Conservation (phyloP, 2,888 invertebrate genomes). For the Diaphora mendica region DNA sequence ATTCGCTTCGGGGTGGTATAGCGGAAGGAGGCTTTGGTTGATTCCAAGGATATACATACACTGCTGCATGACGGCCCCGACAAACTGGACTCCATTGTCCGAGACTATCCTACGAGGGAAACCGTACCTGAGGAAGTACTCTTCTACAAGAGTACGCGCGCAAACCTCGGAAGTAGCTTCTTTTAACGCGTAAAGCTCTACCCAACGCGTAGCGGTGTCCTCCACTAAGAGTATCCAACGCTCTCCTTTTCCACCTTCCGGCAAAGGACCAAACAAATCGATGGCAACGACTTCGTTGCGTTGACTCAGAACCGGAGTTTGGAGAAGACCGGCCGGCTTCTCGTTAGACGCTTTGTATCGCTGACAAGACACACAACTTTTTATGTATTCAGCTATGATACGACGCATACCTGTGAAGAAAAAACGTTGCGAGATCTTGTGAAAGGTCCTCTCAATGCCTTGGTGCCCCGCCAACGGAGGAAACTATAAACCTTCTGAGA, state of each 20-base stretch:
- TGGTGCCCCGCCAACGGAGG: conserved; percentile 17
- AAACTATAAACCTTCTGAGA: too few species aligned
- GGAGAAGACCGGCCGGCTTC: conserved; percentile 59
- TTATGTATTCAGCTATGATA: conserved; percentile 43
- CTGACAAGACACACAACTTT: conserved; percentile 53
- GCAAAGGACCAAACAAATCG: conserved; percentile 50
- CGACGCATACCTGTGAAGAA: conserved; percentile 53
- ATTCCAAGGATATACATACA: neutral
- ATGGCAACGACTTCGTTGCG: conserved; percentile 56
- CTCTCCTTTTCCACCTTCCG: neutral
- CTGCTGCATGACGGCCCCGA: neutral
- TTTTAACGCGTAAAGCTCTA: too few species aligned
- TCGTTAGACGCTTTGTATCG: conserved; percentile 55
- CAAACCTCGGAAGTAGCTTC: too few species aligned
- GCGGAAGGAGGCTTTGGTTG: neutral
- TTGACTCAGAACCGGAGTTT: conserved; percentile 40
- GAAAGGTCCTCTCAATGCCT: conserved; percentile 31
- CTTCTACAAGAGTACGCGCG: too few species aligned
- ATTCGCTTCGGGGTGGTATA: neutral
- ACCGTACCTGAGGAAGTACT: too few species aligned
- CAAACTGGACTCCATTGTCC: too few species aligned
- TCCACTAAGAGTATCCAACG: conserved; percentile 14
- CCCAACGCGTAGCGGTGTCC: too few species aligned
- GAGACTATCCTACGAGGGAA: too few species aligned
- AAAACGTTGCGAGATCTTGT: conserved; percentile 37